These are phyloP conservation scores for Mesoclemmys tuberculata DNA, from an alignment of 2,113 vertebrate genomes.

Conservation along the genomic window DNA sequence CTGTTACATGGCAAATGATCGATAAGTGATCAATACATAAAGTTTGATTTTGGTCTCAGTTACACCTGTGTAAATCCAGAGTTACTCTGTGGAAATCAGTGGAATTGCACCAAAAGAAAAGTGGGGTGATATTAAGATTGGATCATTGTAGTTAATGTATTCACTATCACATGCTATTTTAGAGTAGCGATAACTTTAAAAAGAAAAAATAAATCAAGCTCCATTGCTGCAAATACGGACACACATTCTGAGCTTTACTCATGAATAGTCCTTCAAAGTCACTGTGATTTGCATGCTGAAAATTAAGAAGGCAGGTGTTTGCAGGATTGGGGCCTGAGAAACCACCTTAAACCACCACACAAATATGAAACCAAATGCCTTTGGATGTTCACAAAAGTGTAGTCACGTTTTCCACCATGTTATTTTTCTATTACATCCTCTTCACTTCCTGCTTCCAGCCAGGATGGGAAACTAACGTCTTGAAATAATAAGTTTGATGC, in stretches of 20 bases:
- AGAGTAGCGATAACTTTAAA: rapidly evolving
- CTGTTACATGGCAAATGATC: neutral
- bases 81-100: neutral
- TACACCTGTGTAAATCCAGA: neutral
- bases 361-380: neutral
- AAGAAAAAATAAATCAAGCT: no score
- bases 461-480: neutral
- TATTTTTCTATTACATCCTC: neutral
- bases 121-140: neutral
- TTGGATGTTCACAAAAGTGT: neutral
- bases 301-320: neutral
- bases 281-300: neutral
- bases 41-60: neutral
- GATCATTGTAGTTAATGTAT: neutral
- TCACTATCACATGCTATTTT: neutral
- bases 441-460: neutral
- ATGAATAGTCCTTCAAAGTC: neutral
- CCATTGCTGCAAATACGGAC: neutral
- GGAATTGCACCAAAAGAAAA: neutral
- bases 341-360: neutral
- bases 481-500: neutral
- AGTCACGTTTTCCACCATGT: neutral
- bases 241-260: neutral
- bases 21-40: rapidly evolving
- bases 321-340: neutral